A percentile compares a stretch with the other conserved stretches of the same genome.
Conservation (phyloP, 2,888 invertebrate species). For the Campoplex nolae region DNA sequence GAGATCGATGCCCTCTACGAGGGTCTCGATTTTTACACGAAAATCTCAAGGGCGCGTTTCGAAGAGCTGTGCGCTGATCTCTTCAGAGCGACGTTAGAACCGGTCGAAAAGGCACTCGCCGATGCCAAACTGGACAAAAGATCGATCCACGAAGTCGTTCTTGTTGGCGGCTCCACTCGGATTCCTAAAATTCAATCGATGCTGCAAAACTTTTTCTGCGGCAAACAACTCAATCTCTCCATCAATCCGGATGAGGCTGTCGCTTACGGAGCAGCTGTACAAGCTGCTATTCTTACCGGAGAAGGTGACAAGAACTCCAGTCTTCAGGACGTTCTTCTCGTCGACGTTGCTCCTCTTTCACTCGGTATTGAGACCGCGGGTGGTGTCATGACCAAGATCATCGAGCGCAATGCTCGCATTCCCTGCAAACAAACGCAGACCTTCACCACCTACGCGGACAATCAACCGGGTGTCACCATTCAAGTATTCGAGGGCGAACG, state of each 20-base stretch:
- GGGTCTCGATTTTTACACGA: constrained; percentile 6
- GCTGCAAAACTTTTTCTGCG: constrained; percentile 12
- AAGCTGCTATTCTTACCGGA: not conserved
- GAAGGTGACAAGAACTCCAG: constrained; percentile 4
- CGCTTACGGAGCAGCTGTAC: not conserved
- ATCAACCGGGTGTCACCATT: not conserved
- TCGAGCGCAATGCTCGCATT: constrained; percentile 1
- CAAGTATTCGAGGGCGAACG: constrained; percentile 2
- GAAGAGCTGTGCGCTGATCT: constrained; percentile 84
- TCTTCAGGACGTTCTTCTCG: not conserved
- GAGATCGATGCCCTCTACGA: constrained; percentile 8
- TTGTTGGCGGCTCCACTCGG: constrained; percentile 1
- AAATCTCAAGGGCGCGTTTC: constrained; percentile 60
- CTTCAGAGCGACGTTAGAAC: constrained; percentile 3
- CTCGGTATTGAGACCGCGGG: constrained; percentile 6
- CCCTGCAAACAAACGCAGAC: constrained; percentile 2
- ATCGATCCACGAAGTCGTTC: constrained; percentile 4
- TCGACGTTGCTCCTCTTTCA: constrained; percentile 2
- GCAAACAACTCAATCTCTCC: constrained; percentile 7
- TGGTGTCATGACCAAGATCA: constrained; percentile 6
- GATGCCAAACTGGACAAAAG: constrained; percentile 1
- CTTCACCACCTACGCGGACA: constrained; percentile 7
- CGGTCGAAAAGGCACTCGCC: constrained; percentile 3
- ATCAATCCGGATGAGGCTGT: constrained; percentile 9
- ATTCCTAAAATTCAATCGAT: not conserved